Percentiles rank a stretch among this genome's conserved stretches.
Evolutionary conservation across 2,113 vertebrate genomes (phyloP).

Genomic region (Mandrillus leucophaeus): DNA sequence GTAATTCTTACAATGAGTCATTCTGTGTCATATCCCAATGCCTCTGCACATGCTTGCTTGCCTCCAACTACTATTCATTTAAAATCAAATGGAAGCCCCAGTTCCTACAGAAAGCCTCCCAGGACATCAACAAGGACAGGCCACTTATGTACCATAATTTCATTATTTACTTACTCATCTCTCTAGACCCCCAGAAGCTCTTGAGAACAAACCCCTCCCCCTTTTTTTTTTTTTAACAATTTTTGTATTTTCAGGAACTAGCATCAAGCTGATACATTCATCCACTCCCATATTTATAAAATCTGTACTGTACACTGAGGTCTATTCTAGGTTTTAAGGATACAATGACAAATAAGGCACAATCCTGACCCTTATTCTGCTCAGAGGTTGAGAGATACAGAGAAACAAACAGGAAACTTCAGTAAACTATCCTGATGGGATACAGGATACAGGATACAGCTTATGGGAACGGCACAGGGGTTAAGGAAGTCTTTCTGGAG

Average conservation of each 20-base stretch:
- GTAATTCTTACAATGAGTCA: background rate
- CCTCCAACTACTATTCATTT: background rate
- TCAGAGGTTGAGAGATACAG: background rate
- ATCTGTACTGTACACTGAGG: background rate
- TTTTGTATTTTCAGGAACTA: background rate
- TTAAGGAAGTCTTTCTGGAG: background rate
- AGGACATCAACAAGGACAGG: background rate
- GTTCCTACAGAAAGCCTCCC: background rate
- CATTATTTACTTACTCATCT: background rate
- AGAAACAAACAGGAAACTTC: background rate
- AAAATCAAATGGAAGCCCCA: background rate
- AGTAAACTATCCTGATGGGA: background rate
- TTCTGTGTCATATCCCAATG: background rate
- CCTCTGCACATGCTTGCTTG: background rate
- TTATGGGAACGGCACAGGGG: accelerated
- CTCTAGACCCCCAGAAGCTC: background rate
- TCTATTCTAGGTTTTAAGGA: background rate
- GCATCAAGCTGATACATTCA: background rate
- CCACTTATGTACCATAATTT: background rate
- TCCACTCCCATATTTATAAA: background rate
- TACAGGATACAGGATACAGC: too few species aligned
- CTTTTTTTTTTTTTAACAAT: background rate
- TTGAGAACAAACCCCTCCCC: background rate
- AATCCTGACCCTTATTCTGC: background rate
- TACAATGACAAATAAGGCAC: background rate